Base-by-base conservation (phyloP, 2,888 invertebrate genomes). In the Epiperipatus broadwayi region DNA sequence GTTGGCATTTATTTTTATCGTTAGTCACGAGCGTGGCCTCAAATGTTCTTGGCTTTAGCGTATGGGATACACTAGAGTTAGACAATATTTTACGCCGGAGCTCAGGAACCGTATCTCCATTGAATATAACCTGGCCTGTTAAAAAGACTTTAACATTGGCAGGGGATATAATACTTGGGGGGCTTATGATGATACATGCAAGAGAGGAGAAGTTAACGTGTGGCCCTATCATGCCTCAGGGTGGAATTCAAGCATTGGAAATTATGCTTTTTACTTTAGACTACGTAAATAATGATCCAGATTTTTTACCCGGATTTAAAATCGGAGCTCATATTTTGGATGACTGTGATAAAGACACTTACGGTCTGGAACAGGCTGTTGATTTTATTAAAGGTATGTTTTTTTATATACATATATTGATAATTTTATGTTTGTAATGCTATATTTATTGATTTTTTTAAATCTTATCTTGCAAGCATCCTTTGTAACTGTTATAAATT, bases 301-400 rank as follows among this genome's bases (percentile, higher is more conserved):
- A 67, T 40, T 63, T 77, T 45, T 64, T 81, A 45, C 79, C 79
- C 1, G 78, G 78, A 37, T 73, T 85, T 37, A 72, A 67, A 4
- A 62, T 89, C 8, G 87, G 87, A 27, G 83, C 83, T 7, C 78
- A 85, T 54, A 74, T 89, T 37, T 66, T 89, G 45, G 89, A 89
- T 55, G 89, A 89, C 60, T 89, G 89, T 59, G 89, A 89, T 65
- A 80, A 84, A 61, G 89, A 89, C 57, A 89, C 87, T 0, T 87
- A 87, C 53, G 89, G 89, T 1, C 65, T 89, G 47, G 87, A 89
- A 58, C 87, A 89, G 75, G 84, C 87, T 12, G 80, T 89, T 12
- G 87, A 89, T 61, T 89, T 89, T 58, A 89, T 89, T 45, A 83
- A 87, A 76, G 87, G 89, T 89, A 63, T 65, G 71, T 45, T 15